These are phyloP conservation scores for Diloba caeruleocephala DNA, from an alignment of 2,888 invertebrate genomes.

Conservation along the genomic window DNA sequence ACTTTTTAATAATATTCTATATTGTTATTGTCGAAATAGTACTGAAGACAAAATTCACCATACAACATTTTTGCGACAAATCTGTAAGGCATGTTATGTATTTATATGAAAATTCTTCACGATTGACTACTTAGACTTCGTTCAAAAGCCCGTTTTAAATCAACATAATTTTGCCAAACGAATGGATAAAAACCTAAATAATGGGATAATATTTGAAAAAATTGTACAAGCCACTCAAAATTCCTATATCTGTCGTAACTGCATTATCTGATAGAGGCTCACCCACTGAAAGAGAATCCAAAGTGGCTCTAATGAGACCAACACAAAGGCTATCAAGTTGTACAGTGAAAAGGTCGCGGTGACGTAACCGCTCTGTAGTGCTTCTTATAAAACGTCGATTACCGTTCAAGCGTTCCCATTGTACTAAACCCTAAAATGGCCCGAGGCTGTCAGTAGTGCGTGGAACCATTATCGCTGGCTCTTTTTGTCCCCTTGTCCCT, in stretches of 20 bases:
- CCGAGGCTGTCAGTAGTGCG: slow-evolving; percentile 71
- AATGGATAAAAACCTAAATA: slow-evolving; percentile 15
- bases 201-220: slow-evolving; percentile 30
- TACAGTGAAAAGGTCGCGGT: slow-evolving; percentile 67
- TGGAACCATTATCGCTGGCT: slow-evolving; percentile 76
- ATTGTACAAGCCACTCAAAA: slow-evolving; percentile 38
- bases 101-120: slow-evolving; percentile 12
- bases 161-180: slow-evolving; percentile 16
- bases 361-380: slow-evolving; percentile 69
- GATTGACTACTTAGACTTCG: slow-evolving; percentile 12
- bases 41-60: slow-evolving; percentile 1
- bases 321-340: slow-evolving; percentile 70
- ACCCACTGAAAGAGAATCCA: slow-evolving; percentile 63
- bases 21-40: slow-evolving; percentile 5
- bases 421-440: slow-evolving; percentile 77
- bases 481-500: slow-evolving; percentile 76
- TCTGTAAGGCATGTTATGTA: background rate
- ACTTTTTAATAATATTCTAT: slow-evolving; percentile 11
- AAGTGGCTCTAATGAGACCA: slow-evolving; percentile 75
- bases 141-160: slow-evolving; percentile 21
- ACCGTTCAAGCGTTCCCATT: slow-evolving; percentile 74
- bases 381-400: slow-evolving; percentile 80
- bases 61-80: slow-evolving; percentile 2
- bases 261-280: slow-evolving; percentile 56
- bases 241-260: slow-evolving; percentile 47